Base-by-base conservation (phyloP, 2,797 vertebrate species). In the Eulemur mongoz region DNA sequence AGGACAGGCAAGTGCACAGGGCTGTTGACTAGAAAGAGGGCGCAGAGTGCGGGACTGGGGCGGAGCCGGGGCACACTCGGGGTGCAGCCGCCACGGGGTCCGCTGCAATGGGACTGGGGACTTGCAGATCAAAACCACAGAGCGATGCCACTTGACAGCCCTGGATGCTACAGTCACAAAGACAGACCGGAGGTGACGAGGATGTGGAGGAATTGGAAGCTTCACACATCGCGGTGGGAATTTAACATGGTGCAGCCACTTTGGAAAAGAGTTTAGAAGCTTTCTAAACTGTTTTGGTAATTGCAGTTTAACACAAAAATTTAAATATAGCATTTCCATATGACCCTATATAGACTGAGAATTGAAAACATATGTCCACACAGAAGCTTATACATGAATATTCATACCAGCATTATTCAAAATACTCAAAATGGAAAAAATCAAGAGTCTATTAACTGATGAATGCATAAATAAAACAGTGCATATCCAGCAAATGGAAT, bases 191-290 rank as follows among this genome's bases (percentile, higher is more conserved):
- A 15, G 30, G 15, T 15, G 59, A 2, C 6, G 2, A 7, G 8
- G 54, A 30, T 1, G 14, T 3, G 13, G 52, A n/a, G 30, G 20
- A 20, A 48, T 4, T 5, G 12, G 10, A 17, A 7, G 0, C 17
- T 30, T 59, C 69, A 1, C 0, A 11, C 2, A 7, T 27, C 13
- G 25, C 22, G 40, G 38, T 20, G 8, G 11, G 43, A 22, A 18
- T 23, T 1, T 27, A 43, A n/a, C 14, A n/a, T 30, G n/a, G 25
- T 23, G 17, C 11, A 38, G n/a, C 6, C 6, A 10, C 22, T 17
- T 54, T 35, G 45, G 48, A 45, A 69, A 67, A 15, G 38, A 15
- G 48, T 43, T 40, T 40, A 10, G 32, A 25, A 52, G 32, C 17
- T 48, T 48, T 13, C 32, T 40, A 48, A 48, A 38, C 2, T 2